These are phyloP conservation scores for Nycticorax nycticorax DNA, from an alignment of 2,113 vertebrate species.

Conservation along the genomic window DNA sequence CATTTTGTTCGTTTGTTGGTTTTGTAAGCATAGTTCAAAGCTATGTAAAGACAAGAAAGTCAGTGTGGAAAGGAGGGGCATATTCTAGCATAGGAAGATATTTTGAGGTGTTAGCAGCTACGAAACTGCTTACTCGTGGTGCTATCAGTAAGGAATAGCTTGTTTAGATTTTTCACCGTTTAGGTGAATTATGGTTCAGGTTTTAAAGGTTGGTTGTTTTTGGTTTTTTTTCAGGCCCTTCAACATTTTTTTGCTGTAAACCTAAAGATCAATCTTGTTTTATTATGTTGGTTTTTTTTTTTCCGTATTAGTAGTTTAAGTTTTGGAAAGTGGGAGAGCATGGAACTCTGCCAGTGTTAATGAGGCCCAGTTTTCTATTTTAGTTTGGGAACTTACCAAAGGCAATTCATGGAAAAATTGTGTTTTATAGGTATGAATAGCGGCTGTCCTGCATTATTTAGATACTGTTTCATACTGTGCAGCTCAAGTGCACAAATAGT, in stretches of 20 bases:
- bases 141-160: neutral
- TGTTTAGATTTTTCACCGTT: neutral
- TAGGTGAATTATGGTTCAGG: neutral
- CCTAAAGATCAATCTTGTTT: neutral
- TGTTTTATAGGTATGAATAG: neutral
- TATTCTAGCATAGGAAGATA: neutral
- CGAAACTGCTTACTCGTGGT: rapidly evolving
- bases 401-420: neutral
- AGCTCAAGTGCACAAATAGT: neutral
- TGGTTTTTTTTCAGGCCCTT: neutral
- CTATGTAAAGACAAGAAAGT: neutral
- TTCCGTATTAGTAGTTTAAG: neutral
- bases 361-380: neutral
- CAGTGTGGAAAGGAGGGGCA: neutral
- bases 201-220: neutral
- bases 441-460: neutral
- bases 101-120: neutral
- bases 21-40: neutral
- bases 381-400: slow-evolving; percentile 25
- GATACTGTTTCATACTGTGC: neutral
- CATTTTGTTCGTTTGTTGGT: neutral
- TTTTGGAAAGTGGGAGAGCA: neutral
- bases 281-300: neutral
- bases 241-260: neutral
- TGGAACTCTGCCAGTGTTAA: neutral